Evolutionary conservation across 2,797 vertebrate species (phyloP), one percentile per base, ranked within the genome.

Genomic region (Aulostomus chinensis): DNA sequence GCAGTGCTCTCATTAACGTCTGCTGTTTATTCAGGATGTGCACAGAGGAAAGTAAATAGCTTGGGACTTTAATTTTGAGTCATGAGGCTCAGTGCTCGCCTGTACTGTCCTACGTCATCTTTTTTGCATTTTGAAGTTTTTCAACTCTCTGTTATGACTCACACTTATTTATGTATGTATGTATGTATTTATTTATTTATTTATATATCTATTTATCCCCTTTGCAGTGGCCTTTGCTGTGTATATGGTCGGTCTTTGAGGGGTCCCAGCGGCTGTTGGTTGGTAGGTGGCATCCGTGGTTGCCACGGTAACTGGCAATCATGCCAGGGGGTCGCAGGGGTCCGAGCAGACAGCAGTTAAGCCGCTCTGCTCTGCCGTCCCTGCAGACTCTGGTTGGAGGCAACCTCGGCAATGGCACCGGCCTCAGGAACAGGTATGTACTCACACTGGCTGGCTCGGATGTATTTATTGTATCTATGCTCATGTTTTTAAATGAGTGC

Each of bases 321-420:
- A 99, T 99, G 97, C 96, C 97, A 90, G 96, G 97, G 89, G 95
- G 97, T 92, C 94, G 97, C 91, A 95, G 97, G 95, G 97, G 97
- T 90, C 97, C 95, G 78, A 98, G 94, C 88, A 96, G 97, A 95
- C 97, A 99, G 91, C 97, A 99, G 89, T 91, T 98, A 87, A 98
- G 94, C 92, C 95, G 97, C 87, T 94, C 94, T 78, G 95, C 96
- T 75, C 92, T 99, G 88, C 96, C 97, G 46, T 97, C 97, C 80
- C 92, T 97, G 80, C 96, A 98, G 90, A 98, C 96, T 10, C 89
- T 99, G 79, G 95, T 98, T 41, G 97, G 96, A 5, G 93, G 93
- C 39, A 91, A 91, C 86, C 92, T 96, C 4, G 91, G 93, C 68
- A 98, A 97, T 91, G 93, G 96, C 78, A 93, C 93, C 2, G 92